Evolutionary conservation across 2,113 vertebrate species (phyloP).

Genomic region (Bathybates hornii): DNA sequence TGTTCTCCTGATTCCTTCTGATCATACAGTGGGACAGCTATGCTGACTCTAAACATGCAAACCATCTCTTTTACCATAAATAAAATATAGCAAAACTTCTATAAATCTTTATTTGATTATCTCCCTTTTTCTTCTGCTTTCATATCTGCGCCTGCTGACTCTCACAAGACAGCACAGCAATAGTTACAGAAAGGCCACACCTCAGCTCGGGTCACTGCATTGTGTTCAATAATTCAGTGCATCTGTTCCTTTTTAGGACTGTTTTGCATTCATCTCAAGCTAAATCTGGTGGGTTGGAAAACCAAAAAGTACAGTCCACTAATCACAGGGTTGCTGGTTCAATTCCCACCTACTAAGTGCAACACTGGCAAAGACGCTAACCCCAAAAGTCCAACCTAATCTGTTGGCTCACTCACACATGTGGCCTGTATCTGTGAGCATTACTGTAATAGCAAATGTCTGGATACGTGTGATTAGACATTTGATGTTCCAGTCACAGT

Average conservation of each 20-base stretch:
- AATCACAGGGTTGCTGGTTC: not conserved
- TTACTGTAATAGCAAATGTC: not conserved
- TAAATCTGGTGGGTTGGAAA: not conserved
- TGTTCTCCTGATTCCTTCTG: not conserved
- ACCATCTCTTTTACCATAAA: not conserved
- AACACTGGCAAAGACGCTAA: not conserved
- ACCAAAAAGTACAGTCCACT: not conserved
- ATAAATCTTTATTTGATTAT: not conserved
- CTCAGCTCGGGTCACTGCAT: not conserved
- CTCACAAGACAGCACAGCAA: not conserved
- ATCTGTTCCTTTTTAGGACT: not conserved
- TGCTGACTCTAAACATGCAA: not conserved
- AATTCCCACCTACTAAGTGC: not conserved
- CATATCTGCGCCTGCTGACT: not conserved
- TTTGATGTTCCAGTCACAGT: not conserved
- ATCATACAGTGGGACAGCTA: not conserved
- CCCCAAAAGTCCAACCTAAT: not conserved
- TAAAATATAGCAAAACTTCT: not conserved
- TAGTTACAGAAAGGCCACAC: not conserved
- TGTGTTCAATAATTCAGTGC: conserved; percentile 26
- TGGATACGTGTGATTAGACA: not conserved
- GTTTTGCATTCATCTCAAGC: not conserved
- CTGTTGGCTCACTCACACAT: not conserved
- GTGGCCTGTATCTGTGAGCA: not conserved
- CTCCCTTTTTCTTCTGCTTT: not conserved